phyloP scores from a whole-genome alignment of 2,888 invertebrate genomes.

The Eupithecia abbreviata region DNA sequence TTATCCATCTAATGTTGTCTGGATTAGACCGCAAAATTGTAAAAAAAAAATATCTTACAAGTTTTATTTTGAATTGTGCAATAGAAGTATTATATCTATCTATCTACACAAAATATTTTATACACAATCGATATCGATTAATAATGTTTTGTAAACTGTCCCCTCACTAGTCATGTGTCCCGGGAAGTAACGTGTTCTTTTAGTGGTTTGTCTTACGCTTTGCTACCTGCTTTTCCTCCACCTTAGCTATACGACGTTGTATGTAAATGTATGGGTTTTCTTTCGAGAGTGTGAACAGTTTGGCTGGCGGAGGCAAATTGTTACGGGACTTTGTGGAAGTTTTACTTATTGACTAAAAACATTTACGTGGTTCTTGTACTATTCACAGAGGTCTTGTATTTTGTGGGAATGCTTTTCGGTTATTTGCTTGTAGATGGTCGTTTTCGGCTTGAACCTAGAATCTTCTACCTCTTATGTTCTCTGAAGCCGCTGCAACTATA shows the following conservation, averaged over 20 bases:
- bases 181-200: slow-evolving; percentile 76
- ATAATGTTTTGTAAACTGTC: slow-evolving; percentile 21
- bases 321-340: slow-evolving; percentile 5
- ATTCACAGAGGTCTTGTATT: not conserved
- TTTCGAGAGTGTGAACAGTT: slow-evolving; percentile 13
- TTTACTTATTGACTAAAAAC: slow-evolving; percentile 11
- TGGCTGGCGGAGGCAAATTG: slow-evolving; percentile 8
- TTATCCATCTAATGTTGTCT: no score
- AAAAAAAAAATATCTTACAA: no score
- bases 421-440: not conserved
- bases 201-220: slow-evolving; percentile 74
- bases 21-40: no score
- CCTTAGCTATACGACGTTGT: slow-evolving; percentile 24
- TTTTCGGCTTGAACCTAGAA: not conserved
- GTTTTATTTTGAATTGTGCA: no score
- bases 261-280: slow-evolving; percentile 27
- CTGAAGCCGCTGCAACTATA: no score
- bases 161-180: slow-evolving; percentile 65
- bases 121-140: slow-evolving; percentile 50
- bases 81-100: no score
- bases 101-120: no score
- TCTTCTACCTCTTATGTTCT: no score
- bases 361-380: slow-evolving; percentile 6
- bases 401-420: not conserved
- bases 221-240: slow-evolving; percentile 59